Evolutionary conservation across 2,888 invertebrate genomes (phyloP).

Genomic region (Ichneumoninae sp.): DNA sequence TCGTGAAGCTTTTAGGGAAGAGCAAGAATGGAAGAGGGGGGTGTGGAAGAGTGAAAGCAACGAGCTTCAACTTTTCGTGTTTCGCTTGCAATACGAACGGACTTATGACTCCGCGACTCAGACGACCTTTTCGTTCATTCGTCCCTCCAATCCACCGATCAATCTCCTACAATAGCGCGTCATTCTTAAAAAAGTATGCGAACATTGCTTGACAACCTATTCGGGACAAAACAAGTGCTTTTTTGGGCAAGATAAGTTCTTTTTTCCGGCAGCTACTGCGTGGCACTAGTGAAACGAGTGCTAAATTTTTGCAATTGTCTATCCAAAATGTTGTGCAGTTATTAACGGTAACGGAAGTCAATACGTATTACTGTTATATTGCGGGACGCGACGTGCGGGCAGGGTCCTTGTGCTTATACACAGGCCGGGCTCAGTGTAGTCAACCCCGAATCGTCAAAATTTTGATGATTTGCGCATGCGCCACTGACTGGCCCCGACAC

Average conservation of each 20-base stretch:
- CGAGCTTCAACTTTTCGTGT: background rate
- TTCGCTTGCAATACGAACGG: background rate
- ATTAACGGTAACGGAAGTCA: no score
- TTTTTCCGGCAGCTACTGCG: no score
- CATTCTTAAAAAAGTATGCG: background rate
- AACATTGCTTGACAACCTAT: background rate
- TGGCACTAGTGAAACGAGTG: no score
- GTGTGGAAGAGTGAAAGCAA: background rate
- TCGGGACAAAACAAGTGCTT: background rate
- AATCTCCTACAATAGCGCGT: slow-evolving; percentile 16
- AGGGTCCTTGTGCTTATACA: no score
- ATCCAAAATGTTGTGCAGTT: no score
- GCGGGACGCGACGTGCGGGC: no score
- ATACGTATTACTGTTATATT: no score
- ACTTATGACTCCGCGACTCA: background rate
- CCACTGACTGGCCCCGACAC: no score
- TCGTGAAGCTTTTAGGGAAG: background rate
- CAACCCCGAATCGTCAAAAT: no score
- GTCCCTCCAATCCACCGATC: slow-evolving; percentile 34
- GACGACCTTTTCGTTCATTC: slow-evolving; percentile 19
- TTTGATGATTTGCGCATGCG: no score
- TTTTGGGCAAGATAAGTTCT: background rate
- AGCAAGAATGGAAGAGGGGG: slow-evolving; percentile 7
- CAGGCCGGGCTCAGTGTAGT: no score
- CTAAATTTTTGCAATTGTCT: no score